Evolutionary conservation across 2,888 invertebrate genomes (phyloP).

Genomic region (Heteropelma amictum): DNA sequence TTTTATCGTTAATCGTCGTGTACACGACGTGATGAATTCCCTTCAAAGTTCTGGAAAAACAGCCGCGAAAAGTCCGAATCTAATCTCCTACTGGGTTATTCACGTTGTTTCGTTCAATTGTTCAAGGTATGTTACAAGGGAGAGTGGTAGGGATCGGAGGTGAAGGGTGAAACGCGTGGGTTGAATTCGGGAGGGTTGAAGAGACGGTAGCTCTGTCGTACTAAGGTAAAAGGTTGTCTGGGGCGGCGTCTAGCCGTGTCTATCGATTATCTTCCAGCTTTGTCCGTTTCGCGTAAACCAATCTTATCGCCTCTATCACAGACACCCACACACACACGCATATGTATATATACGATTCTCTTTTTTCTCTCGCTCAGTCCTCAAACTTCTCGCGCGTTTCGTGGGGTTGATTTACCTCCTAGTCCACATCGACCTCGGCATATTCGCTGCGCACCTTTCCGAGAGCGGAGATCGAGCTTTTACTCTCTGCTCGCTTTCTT

Average conservation of each 20-base stretch:
- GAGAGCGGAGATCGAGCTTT: slow-evolving; percentile 31
- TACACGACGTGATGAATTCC: neutral
- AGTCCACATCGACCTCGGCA: slow-evolving; percentile 27
- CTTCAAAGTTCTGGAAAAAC: neutral
- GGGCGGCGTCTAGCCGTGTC: slow-evolving; percentile 78
- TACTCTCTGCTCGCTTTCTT: slow-evolving; percentile 11
- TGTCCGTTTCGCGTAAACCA: slow-evolving; percentile 66
- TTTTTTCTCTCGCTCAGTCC: slow-evolving; percentile 36
- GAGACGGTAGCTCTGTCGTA: slow-evolving; percentile 70
- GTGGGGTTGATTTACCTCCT: slow-evolving; percentile 50
- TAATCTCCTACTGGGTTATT: slow-evolving; percentile 11
- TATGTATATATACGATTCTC: too few species aligned
- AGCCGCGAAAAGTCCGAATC: neutral
- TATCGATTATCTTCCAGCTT: slow-evolving; percentile 78
- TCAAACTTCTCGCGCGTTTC: slow-evolving; percentile 34
- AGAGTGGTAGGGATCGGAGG: slow-evolving; percentile 3
- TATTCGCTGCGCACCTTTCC: slow-evolving; percentile 28
- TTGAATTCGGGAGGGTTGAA: slow-evolving; percentile 62
- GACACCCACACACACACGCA: too few species aligned
- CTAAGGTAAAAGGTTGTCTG: slow-evolving; percentile 77
- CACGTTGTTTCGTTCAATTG: slow-evolving; percentile 24
- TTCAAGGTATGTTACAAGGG: slow-evolving; percentile 17
- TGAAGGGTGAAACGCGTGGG: slow-evolving; percentile 16
- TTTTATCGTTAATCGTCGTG: slow-evolving; percentile 7
- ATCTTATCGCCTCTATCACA: slow-evolving; percentile 63